A percentile compares a stretch with the other conserved stretches of the same genome.
These are phyloP conservation scores for Melitaea cinxia DNA, from an alignment of 1,140 invertebrate genomes.

Conservation along the genomic window DNA sequence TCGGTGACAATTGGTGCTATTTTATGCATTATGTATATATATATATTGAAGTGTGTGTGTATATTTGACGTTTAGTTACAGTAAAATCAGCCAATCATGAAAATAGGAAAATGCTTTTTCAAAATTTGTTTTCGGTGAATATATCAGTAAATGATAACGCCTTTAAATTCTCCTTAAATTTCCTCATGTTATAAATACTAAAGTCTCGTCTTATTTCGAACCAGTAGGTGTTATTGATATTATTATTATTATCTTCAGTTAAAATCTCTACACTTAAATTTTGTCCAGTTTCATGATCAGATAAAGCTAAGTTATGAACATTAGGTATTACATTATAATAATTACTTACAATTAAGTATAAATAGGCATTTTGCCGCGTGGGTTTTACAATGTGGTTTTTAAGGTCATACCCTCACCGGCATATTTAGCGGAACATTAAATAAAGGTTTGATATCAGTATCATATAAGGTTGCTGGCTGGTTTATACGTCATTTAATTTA, in stretches of 20 bases:
- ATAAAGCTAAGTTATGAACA: neutral
- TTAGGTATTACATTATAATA: neutral
- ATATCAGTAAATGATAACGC: constrained; percentile 23
- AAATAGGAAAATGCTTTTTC: constrained; percentile 38
- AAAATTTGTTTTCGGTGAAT: constrained; percentile 9
- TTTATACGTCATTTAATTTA: too few relatives aligned
- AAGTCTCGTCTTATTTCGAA: constrained; percentile 19
- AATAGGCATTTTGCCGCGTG: neutral
- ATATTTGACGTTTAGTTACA: constrained; percentile 15
- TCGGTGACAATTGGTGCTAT: too few relatives aligned
- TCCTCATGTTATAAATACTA: constrained; percentile 21
- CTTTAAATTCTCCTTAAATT: constrained; percentile 27
- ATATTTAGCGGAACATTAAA: too few relatives aligned
- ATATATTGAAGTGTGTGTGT: too few relatives aligned
- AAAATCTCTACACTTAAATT: neutral
- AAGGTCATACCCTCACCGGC: too few relatives aligned
- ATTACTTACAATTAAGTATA: neutral
- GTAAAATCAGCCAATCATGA: constrained; percentile 30
- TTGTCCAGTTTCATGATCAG: constrained; percentile 2
- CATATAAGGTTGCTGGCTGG: too few relatives aligned
- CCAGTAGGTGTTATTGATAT: neutral
- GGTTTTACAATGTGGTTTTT: constrained; percentile 5
- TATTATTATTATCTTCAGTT: neutral
- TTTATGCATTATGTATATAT: too few relatives aligned
- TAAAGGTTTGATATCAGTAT: too few relatives aligned